Evolutionary conservation across 2,113 vertebrate genomes (phyloP).

Genomic region (Prionailurus viverrinus): DNA sequence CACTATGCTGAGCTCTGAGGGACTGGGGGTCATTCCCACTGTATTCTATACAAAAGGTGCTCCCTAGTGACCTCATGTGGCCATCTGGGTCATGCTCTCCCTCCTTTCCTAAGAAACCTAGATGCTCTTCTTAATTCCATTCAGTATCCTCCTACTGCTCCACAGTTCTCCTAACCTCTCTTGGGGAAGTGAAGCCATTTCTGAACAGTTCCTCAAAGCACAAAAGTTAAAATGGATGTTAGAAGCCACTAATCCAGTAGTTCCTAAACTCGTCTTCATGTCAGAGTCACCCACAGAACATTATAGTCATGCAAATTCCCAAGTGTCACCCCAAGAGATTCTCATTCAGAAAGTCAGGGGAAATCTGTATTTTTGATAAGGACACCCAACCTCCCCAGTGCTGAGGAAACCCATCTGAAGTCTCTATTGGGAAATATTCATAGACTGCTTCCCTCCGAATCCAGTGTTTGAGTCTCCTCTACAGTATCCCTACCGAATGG

Average conservation of each 20-base stretch:
- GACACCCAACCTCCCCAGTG: no score
- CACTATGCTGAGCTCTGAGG: no score
- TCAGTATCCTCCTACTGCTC: background rate
- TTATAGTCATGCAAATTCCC: background rate
- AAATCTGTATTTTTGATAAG: background rate
- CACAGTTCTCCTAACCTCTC: background rate
- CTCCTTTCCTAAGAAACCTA: background rate
- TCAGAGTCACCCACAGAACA: background rate
- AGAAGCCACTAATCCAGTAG: background rate
- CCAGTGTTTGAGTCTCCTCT: background rate
- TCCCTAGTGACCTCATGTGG: background rate
- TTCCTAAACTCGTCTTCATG: background rate
- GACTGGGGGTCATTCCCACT: background rate
- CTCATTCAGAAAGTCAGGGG: background rate
- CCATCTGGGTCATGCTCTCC: background rate
- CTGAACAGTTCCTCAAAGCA: background rate
- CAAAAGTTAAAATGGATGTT: background rate
- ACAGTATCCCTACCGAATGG: background rate
- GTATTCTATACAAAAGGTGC: background rate
- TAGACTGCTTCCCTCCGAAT: background rate
- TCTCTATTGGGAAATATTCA: background rate
- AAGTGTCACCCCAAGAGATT: background rate
- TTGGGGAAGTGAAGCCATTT: background rate
- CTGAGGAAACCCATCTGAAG: background rate
- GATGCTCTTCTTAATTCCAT: background rate